phyloP scores from a whole-genome alignment of 2,888 invertebrate genomes.

The Hypomecis atomaria region DNA sequence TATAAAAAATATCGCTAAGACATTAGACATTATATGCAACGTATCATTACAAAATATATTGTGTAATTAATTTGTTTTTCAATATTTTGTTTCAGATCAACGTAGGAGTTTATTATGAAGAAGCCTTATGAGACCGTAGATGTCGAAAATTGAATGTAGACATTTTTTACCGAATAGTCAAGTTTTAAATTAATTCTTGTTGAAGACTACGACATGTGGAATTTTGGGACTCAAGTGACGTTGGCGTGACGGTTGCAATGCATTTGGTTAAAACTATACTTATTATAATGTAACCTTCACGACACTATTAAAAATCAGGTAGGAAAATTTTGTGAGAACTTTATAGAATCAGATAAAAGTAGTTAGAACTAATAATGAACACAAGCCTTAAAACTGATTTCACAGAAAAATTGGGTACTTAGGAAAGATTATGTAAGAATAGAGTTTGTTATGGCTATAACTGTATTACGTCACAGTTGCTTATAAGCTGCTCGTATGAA shows the following conservation, averaged over 20 bases:
- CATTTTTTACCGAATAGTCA: conserved; percentile 79
- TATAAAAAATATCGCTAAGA: too few species aligned
- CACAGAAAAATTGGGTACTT: conserved; percentile 20
- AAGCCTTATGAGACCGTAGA: conserved; percentile 83
- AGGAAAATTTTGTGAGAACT: conserved; percentile 49
- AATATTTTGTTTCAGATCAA: conserved; percentile 76
- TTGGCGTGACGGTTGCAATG: conserved; percentile 47
- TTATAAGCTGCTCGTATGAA: conserved; percentile 33
- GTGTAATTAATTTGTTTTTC: conserved; percentile 2
- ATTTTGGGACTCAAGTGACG: conserved; percentile 77
- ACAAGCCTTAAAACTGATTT: conserved; percentile 33
- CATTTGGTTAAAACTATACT: conserved; percentile 55
- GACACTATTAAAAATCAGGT: conserved; percentile 22
- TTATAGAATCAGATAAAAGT: conserved; percentile 35
- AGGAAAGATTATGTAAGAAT: conserved; percentile 5
- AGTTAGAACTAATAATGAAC: conserved; percentile 42
- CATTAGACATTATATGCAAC: too few species aligned
- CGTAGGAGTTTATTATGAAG: conserved; percentile 84
- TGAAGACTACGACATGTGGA: conserved; percentile 71
- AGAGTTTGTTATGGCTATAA: conserved; percentile 10
- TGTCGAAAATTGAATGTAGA: conserved; percentile 70
- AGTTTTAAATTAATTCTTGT: conserved; percentile 69
- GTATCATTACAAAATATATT: not conserved
- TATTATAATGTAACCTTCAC: conserved; percentile 41
- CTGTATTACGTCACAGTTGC: conserved; percentile 19